Evolutionary conservation across 2,888 invertebrate genomes (phyloP).

Genomic region (Cheilosia vernalis): DNA sequence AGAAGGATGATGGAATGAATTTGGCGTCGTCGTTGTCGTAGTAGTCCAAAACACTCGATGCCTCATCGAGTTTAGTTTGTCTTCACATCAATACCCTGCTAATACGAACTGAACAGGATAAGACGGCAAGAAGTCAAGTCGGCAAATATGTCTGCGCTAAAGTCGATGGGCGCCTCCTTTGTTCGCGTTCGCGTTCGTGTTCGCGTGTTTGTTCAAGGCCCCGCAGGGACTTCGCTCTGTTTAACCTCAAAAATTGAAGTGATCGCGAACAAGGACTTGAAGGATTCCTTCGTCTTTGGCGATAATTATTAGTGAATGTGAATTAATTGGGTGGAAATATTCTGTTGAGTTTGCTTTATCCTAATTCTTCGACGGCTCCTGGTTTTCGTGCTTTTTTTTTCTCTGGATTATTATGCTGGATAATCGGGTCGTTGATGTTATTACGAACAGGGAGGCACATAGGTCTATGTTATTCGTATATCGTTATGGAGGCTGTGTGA

Average conservation of each 20-base stretch:
- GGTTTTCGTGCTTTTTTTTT: neutral
- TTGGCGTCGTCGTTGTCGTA: slow-evolving; percentile 50
- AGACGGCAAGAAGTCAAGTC: slow-evolving; percentile 50
- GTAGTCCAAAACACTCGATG: slow-evolving; percentile 61
- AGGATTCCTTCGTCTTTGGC: slow-evolving; percentile 13
- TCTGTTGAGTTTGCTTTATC: slow-evolving; percentile 68
- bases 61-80: slow-evolving; percentile 70
- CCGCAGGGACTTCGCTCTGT: slow-evolving; percentile 59
- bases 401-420: slow-evolving; percentile 39
- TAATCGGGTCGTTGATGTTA: slow-evolving; percentile 60
- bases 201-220: slow-evolving; percentile 47
- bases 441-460: slow-evolving; percentile 33
- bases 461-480: too few relatives aligned
- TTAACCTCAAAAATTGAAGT: slow-evolving; percentile 70
- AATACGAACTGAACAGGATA: slow-evolving; percentile 62
- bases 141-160: slow-evolving; percentile 51
- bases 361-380: slow-evolving; percentile 50
- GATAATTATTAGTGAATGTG: slow-evolving; percentile 68
- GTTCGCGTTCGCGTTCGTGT: slow-evolving; percentile 17
- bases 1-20: slow-evolving; percentile 39
- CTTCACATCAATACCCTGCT: slow-evolving; percentile 68
- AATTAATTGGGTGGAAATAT: slow-evolving; percentile 73
- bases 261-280: slow-evolving; percentile 61
- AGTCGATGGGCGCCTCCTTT: slow-evolving; percentile 4
- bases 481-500: too few relatives aligned